These are phyloP conservation scores for Microdon myrmicae DNA, from an alignment of 2,888 invertebrate species.

Conservation along the genomic window DNA sequence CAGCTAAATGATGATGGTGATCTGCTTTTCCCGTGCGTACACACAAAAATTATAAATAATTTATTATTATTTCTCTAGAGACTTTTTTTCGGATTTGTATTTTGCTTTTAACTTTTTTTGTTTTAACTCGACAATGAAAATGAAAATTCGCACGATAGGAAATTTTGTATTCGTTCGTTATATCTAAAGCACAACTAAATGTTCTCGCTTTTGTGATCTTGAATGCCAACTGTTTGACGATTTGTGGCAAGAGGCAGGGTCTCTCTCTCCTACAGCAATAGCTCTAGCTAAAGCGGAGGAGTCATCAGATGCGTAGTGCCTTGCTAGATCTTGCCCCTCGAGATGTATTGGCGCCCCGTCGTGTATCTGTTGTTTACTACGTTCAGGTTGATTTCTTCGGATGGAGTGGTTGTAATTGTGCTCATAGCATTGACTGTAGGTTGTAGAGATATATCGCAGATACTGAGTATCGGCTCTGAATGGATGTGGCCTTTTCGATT, in stretches of 20 bases:
- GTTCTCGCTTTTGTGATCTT: conserved; percentile 42
- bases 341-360: conserved; percentile 30
- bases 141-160: conserved; percentile 43
- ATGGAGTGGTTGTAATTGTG: conserved; percentile 29
- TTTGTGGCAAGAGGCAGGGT: conserved; percentile 43
- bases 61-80: not conserved
- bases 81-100: not conserved
- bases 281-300: conserved; percentile 36
- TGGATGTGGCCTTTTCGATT: conserved; percentile 35
- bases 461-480: conserved; percentile 28
- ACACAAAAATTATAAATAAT: conserved; percentile 23
- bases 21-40: conserved; percentile 11
- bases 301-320: conserved; percentile 38
- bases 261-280: conserved; percentile 24
- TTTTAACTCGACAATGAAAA: conserved; percentile 2
- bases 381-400: conserved; percentile 39
- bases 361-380: conserved; percentile 43
- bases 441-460: conserved; percentile 19
- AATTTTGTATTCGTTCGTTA: conserved; percentile 40
- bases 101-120: not conserved
- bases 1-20: conserved; percentile 10
- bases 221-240: conserved; percentile 47
- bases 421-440: no score
- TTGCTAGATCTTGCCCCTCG: conserved; percentile 26
- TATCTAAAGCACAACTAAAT: conserved; percentile 47